Evolutionary conservation across 37 sponge, comb jelly and placozoan genomes (phyloP), one percentile per base, ranked within the genome.

Genomic region (Aplysina aerophoba): DNA sequence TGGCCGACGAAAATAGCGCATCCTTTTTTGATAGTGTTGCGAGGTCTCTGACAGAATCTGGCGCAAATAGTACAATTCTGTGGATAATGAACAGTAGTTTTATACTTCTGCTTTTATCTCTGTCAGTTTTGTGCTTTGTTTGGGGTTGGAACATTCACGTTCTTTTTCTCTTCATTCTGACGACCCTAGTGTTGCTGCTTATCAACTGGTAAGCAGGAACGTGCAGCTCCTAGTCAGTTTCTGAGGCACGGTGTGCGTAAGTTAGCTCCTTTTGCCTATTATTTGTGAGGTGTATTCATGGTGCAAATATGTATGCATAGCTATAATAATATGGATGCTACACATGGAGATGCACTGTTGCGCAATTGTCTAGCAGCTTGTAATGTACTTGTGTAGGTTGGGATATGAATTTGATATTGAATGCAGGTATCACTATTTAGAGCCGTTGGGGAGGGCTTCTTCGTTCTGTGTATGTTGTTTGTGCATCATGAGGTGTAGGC

Each of bases 41-140:
- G 34, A n/a, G 34, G 71, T n/a, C 71, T 16, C 28, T 69, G 30
- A 34, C 34, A 27, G 33, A 69, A 30, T 35, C 71, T 31, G 71
- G 71, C 28, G 71, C 34, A 69, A 35, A 35, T 4, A 69, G 33
- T 30, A 35, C 35, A 0, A 35, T 69, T 30, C 13, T 69, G 28
- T 69, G 71, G 17, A 69, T 69, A 69, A 34, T 69, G 34, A 69
- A 69, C 34, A 69, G 33, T 30, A 31, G 71, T 27, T 30, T 69
- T 3, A 31, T 69, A 30, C 15, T 12, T 30, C 71, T 69, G 28
- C 6, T 69, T n/a, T 17, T 30, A 17, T 31, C 71, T 69, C 71
- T 69, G 28, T 35, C 34, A 17, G 28, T 30, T 69, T 12, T 69
- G 34, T 35, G 28, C 17, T 35, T 69, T 6, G 35, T 69, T 6